Conservation (phyloP, 2,113 vertebrate species). For the Laticauda colubrina region DNA sequence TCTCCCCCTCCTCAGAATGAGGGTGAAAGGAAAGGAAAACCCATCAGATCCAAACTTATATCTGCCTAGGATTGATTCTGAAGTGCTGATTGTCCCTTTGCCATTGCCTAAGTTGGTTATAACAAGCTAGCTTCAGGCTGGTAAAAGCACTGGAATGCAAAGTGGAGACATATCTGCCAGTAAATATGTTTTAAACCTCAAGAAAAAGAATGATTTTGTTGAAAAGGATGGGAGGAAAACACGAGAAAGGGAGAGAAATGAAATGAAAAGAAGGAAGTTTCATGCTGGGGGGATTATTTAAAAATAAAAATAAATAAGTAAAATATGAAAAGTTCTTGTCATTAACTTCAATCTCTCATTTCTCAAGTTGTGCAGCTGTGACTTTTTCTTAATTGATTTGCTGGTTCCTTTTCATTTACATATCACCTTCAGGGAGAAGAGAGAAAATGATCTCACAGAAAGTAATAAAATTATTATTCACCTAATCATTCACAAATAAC, state of each 20-base stretch:
- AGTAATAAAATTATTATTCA: slow-evolving; percentile 68
- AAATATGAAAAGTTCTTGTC: slow-evolving; percentile 21
- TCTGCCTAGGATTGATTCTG: slow-evolving; percentile 72
- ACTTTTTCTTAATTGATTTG: slow-evolving; percentile 67
- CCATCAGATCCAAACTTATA: slow-evolving; percentile 57
- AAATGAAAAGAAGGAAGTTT: slow-evolving; percentile 37
- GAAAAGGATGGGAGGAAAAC: background rate
- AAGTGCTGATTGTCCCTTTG: slow-evolving; percentile 71
- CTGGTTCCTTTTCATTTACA: slow-evolving; percentile 64
- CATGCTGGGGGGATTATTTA: slow-evolving; percentile 6
- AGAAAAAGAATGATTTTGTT: slow-evolving; percentile 46
- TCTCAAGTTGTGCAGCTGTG: slow-evolving; percentile 53
- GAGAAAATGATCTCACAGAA: slow-evolving; percentile 59
- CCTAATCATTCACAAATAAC: slow-evolving; percentile 64
- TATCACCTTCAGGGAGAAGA: slow-evolving; percentile 64
- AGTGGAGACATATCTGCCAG: slow-evolving; percentile 60
- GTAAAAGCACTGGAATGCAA: slow-evolving; percentile 62
- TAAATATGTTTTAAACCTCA: slow-evolving; percentile 63
- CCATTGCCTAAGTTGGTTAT: slow-evolving; percentile 74
- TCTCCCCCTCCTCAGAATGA: slow-evolving; percentile 45
- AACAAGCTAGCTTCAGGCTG: slow-evolving; percentile 72
- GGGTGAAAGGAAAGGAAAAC: slow-evolving; percentile 34
- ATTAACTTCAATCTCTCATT: slow-evolving; percentile 35
- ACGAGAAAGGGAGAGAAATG: background rate
- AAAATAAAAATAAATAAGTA: background rate